Percentiles rank a stretch among this genome's conserved stretches.
These are phyloP conservation scores for Drosophila nigromelanica DNA, from an alignment of 1,140 invertebrate species.

Conservation along the genomic window DNA sequence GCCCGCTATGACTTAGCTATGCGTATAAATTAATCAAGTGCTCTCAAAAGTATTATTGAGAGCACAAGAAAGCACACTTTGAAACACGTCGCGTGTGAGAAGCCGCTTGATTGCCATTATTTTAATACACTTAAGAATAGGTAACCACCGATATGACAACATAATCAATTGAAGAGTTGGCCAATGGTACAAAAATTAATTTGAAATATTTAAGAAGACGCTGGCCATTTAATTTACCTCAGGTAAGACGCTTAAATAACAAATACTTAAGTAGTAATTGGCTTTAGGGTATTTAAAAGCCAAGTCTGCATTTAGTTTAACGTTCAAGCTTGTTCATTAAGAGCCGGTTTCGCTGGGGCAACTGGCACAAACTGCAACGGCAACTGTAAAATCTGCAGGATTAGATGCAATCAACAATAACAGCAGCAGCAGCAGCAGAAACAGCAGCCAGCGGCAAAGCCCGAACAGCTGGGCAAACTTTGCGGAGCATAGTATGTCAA, in stretches of 20 bases:
- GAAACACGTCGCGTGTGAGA: slow-evolving; percentile 47
- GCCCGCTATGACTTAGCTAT: slow-evolving; percentile 40
- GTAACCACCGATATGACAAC: neutral
- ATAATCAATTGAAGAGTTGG: slow-evolving; percentile 15
- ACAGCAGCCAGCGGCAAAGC: slow-evolving; percentile 11
- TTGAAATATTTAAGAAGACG: slow-evolving; percentile 2
- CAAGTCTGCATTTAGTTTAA: slow-evolving; percentile 14
- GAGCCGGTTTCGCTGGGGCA: slow-evolving; percentile 6
- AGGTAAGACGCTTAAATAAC: neutral
- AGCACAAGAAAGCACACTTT: slow-evolving; percentile 29
- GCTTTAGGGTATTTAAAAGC: slow-evolving; percentile 37
- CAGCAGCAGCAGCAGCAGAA: slow-evolving; percentile 36
- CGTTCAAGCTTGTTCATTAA: slow-evolving; percentile 63
- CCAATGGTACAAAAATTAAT: slow-evolving; percentile 19
- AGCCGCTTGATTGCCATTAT: slow-evolving; percentile 33
- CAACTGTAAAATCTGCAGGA: slow-evolving; percentile 74
- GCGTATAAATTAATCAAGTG: slow-evolving; percentile 50
- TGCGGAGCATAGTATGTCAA: slow-evolving; percentile 65
- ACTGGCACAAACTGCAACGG: slow-evolving; percentile 41
- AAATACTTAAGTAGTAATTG: slow-evolving; percentile 17
- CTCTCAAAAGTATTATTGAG: slow-evolving; percentile 37
- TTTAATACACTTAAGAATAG: neutral
- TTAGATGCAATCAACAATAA: slow-evolving; percentile 83
- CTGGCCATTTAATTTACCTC: neutral
- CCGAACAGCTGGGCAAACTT: slow-evolving; percentile 62